Conservation (phyloP, 2,888 invertebrate species). For the Podabrus alpinus region DNA sequence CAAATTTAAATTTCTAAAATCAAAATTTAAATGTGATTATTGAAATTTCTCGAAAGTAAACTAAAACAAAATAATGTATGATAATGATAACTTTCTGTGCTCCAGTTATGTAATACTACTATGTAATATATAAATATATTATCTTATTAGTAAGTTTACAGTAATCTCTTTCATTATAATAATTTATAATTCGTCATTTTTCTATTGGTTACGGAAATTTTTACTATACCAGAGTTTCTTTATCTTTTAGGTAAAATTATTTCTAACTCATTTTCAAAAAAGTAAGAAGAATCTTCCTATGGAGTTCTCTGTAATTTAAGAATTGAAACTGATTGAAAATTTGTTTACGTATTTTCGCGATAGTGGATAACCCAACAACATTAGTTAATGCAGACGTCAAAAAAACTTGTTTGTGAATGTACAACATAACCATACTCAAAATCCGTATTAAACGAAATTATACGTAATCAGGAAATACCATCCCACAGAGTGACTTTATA, state of each 20-base stretch:
- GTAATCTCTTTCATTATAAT: neutral
- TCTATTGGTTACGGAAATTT: neutral
- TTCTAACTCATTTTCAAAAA: neutral
- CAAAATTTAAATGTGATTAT: neutral
- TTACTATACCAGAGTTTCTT: neutral
- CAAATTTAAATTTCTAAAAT: neutral
- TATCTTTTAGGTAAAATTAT: neutral
- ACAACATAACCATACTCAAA: neutral
- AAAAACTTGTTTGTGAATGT: neutral
- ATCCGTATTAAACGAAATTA: neutral
- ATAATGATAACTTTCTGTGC: neutral
- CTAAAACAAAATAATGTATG: neutral
- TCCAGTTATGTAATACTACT: neutral
- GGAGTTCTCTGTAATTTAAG: neutral
- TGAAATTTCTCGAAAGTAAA: neutral
- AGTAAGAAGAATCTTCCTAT: neutral
- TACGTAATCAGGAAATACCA: slow-evolving; percentile 4
- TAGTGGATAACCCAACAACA: slow-evolving; percentile 5
- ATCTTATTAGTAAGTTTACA: neutral
- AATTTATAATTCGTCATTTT: neutral
- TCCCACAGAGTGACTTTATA: neutral
- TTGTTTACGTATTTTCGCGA: neutral
- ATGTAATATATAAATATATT: neutral
- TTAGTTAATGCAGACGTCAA: neutral
- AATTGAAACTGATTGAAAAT: neutral